Conservation (phyloP, 2,888 invertebrate species). For the Cerastis leucographa region DNA sequence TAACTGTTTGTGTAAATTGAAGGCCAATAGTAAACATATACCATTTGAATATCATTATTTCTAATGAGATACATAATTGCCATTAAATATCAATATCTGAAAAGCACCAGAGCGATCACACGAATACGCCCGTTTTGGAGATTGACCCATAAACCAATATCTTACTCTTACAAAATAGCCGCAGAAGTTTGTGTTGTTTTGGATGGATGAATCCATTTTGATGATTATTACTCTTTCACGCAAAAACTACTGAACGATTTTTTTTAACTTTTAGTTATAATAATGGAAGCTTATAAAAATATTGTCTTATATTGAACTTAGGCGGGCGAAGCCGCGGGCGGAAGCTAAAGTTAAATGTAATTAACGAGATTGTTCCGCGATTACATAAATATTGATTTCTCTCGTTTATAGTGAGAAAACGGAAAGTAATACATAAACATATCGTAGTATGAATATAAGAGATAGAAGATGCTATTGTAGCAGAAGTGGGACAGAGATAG, state of each 20-base stretch:
- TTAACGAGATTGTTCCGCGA: not conserved
- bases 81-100: too few species aligned
- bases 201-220: not conserved
- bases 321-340: not conserved
- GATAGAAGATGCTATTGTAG: not conserved
- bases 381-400: not conserved
- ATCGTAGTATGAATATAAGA: not conserved
- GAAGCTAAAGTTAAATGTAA: not conserved
- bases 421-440: conserved; percentile 28
- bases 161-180: not conserved
- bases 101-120: too few species aligned
- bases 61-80: too few species aligned
- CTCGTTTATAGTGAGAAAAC: conserved; percentile 2
- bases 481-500: conserved; percentile 13
- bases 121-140: too few species aligned
- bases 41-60: too few species aligned
- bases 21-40: too few species aligned
- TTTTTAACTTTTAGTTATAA: not conserved
- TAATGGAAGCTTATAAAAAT: too few species aligned
- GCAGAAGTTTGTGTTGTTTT: too few species aligned
- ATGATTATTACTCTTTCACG: not conserved
- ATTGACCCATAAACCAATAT: too few species aligned
- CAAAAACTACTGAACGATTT: not conserved
- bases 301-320: not conserved
- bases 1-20: too few species aligned